Conservation (phyloP, 2,113 vertebrate genomes). For the Tetrao urogallus region DNA sequence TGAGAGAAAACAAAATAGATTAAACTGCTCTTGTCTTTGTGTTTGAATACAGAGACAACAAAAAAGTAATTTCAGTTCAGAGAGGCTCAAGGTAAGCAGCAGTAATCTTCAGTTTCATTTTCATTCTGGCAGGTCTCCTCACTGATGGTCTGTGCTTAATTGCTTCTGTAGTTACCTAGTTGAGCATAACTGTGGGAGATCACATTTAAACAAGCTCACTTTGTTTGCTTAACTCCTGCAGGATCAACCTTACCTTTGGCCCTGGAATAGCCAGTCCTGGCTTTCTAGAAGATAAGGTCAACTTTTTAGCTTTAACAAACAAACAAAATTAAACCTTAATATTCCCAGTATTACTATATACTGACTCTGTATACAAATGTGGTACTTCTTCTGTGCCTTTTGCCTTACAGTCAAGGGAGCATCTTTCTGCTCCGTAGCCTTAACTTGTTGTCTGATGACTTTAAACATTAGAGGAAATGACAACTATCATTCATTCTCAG, state of each 20-base stretch:
- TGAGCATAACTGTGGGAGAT: conserved; percentile 40
- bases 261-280: neutral
- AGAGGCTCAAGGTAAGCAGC: conserved; percentile 69
- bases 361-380: neutral
- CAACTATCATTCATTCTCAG: neutral
- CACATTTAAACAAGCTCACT: conserved; percentile 40
- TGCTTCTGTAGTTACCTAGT: conserved; percentile 67
- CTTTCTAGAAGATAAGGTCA: neutral
- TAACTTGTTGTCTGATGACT: neutral
- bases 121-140: conserved; percentile 48
- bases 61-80: conserved; percentile 69
- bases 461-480: neutral
- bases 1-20: conserved; percentile 37
- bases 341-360: neutral
- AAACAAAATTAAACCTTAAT: neutral
- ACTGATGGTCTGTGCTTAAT: conserved; percentile 55
- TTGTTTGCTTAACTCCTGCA: conserved; percentile 32
- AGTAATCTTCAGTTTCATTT: conserved; percentile 69
- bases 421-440: neutral
- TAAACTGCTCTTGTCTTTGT: conserved; percentile 61
- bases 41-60: conserved; percentile 57
- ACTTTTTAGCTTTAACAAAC: neutral
- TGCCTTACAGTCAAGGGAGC: neutral
- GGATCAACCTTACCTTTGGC: neutral
- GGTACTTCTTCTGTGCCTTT: neutral